These are phyloP conservation scores for Coryphaenoides rupestris DNA, from an alignment of 2,113 vertebrate genomes.

Conservation along the genomic window DNA sequence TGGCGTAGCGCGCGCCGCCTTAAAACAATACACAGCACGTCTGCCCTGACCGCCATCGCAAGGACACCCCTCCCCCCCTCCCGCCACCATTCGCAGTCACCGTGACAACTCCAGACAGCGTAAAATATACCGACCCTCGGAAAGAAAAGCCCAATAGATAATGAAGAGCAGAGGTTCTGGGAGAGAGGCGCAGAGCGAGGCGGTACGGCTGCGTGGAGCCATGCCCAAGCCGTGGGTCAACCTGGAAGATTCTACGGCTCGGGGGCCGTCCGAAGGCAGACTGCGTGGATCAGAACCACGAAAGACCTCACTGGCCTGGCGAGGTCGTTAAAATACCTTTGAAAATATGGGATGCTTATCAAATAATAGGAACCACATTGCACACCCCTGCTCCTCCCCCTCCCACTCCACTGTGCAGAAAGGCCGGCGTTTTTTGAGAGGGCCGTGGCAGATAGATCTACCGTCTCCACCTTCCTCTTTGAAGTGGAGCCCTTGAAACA, in stretches of 20 bases:
- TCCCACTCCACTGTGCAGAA: too few relatives aligned
- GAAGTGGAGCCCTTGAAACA: slow-evolving; percentile 61
- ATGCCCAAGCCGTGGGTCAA: slow-evolving; percentile 18
- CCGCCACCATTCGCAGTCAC: slow-evolving; percentile 41
- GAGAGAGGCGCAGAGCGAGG: slow-evolving; percentile 41
- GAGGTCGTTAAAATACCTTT: slow-evolving; percentile 75
- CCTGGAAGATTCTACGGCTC: slow-evolving; percentile 40
- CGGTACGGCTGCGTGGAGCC: slow-evolving; percentile 25
- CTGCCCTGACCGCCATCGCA: slow-evolving; percentile 44
- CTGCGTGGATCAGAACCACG: slow-evolving; percentile 50
- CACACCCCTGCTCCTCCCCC: slow-evolving; percentile 48
- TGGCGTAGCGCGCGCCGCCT: slow-evolving; percentile 49
- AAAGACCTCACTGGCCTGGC: slow-evolving; percentile 55
- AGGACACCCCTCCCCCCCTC: slow-evolving; percentile 28
- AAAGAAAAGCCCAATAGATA: slow-evolving; percentile 58
- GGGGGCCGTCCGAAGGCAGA: slow-evolving; percentile 41
- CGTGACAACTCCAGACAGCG: slow-evolving; percentile 57
- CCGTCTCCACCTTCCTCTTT: slow-evolving; percentile 69
- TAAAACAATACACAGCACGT: slow-evolving; percentile 63
- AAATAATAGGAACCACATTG: slow-evolving; percentile 80
- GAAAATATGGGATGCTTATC: slow-evolving; percentile 79
- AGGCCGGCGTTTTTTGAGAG: slow-evolving; percentile 29
- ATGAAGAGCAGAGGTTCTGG: slow-evolving; percentile 60
- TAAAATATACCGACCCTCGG: slow-evolving; percentile 66
- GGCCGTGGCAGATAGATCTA: slow-evolving; percentile 65